Evolutionary conservation across 37 sponge, comb jelly and placozoan species (phyloP), one percentile per base, ranked within the genome.

Genomic region (Aphrocallistes beatrix): DNA sequence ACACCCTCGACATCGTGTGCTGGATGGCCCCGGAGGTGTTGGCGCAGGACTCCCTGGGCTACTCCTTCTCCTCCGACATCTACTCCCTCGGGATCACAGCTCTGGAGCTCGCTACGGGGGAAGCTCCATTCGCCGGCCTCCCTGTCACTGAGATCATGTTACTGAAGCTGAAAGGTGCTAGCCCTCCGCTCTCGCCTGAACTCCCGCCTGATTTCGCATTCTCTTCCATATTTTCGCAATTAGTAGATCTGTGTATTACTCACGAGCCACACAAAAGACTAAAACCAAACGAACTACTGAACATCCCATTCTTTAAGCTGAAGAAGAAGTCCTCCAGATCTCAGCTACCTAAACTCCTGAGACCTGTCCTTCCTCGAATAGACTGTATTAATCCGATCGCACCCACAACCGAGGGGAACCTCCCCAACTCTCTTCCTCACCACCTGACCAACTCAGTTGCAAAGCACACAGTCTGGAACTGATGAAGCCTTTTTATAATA

Each of bases 21-120:
- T 93, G 91, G 91, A 39, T 93, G 75, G 94, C 94, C 37, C 94
- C 94, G 1, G 94, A 93, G 69, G 91, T 93, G 45, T 42, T 93
- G 81, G 91, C 91, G 6, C 94, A 93, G 82, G 94, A 90, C 39
- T 50, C 82, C 13, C 38, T 48, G 81, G 93, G 91, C 37, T 93
- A 93, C 85, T 87, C 91, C 0, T 88, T 83, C 81, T 83, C 89
- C 81, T 90, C 91, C 0, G 91, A 90, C 40, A 89, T 86, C 1
- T 86, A 86, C 81, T 91, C 91, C 81, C 81, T 93, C 25, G 94
- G 94, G 0, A 91, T 93, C 36, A 86, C 91, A 28, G 91, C 94
- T 23, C 82, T 93, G 86, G 94, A 93, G 83, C 87, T 93, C 75
- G 90, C 90, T 25, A 91, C 91, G 30, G 94, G 94, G n/a, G 94